These are phyloP conservation scores for Oreochromis spilurus DNA, from an alignment of 2,113 vertebrate species.

Conservation along the genomic window DNA sequence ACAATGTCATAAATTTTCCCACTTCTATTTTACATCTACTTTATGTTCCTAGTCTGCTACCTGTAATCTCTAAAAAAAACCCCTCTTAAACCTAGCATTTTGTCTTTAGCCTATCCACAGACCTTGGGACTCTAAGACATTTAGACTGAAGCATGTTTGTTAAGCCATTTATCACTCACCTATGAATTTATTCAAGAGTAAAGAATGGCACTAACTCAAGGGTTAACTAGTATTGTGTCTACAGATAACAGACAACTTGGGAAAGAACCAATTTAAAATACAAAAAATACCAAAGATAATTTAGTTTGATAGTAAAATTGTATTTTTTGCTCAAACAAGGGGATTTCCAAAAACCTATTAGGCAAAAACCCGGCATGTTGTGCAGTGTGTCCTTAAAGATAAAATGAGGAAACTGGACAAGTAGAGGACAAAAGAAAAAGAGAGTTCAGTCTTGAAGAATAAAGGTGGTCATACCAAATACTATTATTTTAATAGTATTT, in stretches of 20 bases:
- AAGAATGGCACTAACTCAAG: neutral
- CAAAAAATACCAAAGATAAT: neutral
- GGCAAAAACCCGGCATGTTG: neutral
- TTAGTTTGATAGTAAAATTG: neutral
- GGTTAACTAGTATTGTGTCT: neutral
- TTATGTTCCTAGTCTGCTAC: neutral
- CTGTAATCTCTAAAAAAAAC: neutral
- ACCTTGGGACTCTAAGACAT: neutral
- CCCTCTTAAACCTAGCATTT: neutral
- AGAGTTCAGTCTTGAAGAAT: neutral
- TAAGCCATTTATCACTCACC: neutral
- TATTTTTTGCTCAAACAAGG: neutral
- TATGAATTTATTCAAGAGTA: neutral
- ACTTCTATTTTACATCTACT: neutral
- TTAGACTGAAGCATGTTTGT: neutral
- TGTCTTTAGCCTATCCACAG: rapidly evolving
- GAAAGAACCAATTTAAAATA: neutral
- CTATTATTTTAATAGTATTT: neutral
- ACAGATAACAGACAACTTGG: neutral
- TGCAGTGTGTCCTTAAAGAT: neutral
- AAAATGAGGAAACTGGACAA: neutral
- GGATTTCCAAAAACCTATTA: neutral
- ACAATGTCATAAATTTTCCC: neutral
- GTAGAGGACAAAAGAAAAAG: neutral
- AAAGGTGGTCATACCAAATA: neutral